These are phyloP conservation scores for Halisarca cf. caerulea DNA, from an alignment of 37 sponge, comb jelly and placozoan species.

Conservation along the genomic window DNA sequence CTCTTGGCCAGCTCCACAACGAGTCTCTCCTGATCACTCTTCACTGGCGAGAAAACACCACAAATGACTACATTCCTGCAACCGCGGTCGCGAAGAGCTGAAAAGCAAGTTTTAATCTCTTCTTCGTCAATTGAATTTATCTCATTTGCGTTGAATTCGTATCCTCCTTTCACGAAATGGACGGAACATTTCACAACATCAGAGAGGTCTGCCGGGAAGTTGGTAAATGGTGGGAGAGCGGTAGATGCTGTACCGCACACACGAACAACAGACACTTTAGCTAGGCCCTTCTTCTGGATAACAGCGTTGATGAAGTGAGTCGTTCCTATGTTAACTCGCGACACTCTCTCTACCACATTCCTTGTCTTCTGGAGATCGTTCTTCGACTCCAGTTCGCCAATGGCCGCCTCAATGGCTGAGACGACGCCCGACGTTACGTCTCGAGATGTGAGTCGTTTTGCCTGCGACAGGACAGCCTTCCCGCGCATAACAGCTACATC, in stretches of 20 bases:
- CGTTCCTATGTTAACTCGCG: constrained; percentile 80
- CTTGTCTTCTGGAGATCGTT: background rate
- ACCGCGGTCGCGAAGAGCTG: constrained; percentile 12
- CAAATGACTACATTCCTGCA: constrained; percentile 66
- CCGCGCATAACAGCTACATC: constrained; percentile 70
- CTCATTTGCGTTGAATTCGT: constrained; percentile 50
- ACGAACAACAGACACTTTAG: constrained; percentile 67
- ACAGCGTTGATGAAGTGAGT: constrained; percentile 89
- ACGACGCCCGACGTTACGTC: constrained; percentile 27
- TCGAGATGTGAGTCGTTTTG: constrained; percentile 4
- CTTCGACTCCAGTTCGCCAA: background rate
- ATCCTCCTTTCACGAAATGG: constrained; percentile 66
- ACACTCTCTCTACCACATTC: constrained; percentile 10
- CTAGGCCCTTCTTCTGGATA: constrained; percentile 49
- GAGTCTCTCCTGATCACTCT: constrained; percentile 52
- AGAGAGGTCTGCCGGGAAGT: constrained; percentile 67
- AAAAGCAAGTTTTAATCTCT: constrained; percentile 32
- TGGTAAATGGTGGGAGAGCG: constrained; percentile 76
- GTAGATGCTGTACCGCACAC: constrained; percentile 68
- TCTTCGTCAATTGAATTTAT: constrained; percentile 37
- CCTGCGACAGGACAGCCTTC: constrained; percentile 24
- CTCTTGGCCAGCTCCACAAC: constrained; percentile 46
- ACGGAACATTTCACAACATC: constrained; percentile 8
- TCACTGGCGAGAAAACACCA: constrained; percentile 77
- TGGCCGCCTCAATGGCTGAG: background rate